phyloP scores from a whole-genome alignment of 2,888 invertebrate genomes.

The Cryptus viduatorius region DNA sequence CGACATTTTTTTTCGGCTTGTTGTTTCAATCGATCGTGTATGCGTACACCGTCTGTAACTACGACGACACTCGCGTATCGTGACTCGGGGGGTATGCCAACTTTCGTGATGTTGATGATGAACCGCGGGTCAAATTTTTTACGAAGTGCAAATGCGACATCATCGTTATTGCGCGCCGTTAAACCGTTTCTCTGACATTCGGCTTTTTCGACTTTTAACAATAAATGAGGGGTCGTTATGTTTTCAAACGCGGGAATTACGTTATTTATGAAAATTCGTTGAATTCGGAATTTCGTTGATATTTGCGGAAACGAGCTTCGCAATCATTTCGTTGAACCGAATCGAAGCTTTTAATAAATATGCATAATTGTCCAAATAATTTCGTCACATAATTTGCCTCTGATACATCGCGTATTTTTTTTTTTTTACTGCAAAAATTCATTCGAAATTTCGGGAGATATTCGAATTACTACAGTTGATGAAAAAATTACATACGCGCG shows the following conservation, averaged over 20 bases:
- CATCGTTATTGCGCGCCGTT: neutral
- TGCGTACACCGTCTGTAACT: neutral
- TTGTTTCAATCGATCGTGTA: conserved; percentile 55
- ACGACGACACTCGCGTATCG: neutral
- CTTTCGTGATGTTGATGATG: conserved; percentile 66
- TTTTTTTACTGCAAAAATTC: too few relatives aligned
- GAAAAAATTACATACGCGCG: neutral
- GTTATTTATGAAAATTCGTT: neutral
- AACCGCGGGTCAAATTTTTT: conserved; percentile 68
- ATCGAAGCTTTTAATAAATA: too few relatives aligned
- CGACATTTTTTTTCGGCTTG: conserved; percentile 49
- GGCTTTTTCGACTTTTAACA: neutral
- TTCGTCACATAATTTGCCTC: too few relatives aligned
- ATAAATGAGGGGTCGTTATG: conserved; percentile 1
- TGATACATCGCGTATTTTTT: too few relatives aligned
- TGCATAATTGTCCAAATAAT: too few relatives aligned
- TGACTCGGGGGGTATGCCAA: neutral
- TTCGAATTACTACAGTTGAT: neutral
- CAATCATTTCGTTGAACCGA: too few relatives aligned
- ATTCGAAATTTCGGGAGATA: neutral
- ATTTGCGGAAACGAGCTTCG: neutral
- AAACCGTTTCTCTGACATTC: neutral
- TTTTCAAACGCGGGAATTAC: neutral
- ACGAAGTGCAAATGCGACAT: neutral
- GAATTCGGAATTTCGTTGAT: neutral